Evolutionary conservation across 2,797 vertebrate species (phyloP), one percentile per base, ranked within the genome.

Genomic region (Selene dorsalis): DNA sequence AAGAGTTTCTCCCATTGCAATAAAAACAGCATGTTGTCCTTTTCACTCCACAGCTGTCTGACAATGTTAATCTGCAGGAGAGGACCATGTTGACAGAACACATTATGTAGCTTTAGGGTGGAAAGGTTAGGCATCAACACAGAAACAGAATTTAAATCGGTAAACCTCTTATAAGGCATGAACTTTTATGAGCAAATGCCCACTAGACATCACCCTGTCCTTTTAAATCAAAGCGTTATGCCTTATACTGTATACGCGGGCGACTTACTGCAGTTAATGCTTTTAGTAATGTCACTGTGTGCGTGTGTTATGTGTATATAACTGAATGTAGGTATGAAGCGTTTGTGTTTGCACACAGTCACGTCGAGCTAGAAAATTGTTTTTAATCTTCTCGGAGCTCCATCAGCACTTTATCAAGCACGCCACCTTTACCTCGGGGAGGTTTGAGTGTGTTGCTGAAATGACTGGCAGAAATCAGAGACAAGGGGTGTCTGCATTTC

Each of bases 161-260:
- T 86, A 91, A 94, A 93, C 77, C 86, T 90, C 87, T 90, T 89
- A 89, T 67, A 90, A 89, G 88, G 72, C 80, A 71, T 83, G 86
- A 89, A 91, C 86, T 81, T 88, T 83, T 85, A 84, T 65, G 69
- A 72, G 80, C 45, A 82, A 85, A 84, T 76, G 62, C 84, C 81
- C 71, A 59, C 35, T 41, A 78, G 83, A 85, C 79, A 84, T 84
- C 83, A 79, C 83, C 83, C 75, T 86, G 87, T 57, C 77, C 79
- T 83, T 86, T 85, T 30, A 84, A 78, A 88, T 85, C 28, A 88
- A 91, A 84, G 83, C 24, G 84, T 91, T 72, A 73, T 55, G 66
- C 64, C 78, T 79, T 74, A 80, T 71, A 48, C 45, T 48, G 45
- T 48, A 69, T 79, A 84, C 62, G 69, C 60, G 64, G 66, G 32